phyloP scores from a whole-genome alignment of 2,888 invertebrate species.

The Perizoma flavofasciatum region DNA sequence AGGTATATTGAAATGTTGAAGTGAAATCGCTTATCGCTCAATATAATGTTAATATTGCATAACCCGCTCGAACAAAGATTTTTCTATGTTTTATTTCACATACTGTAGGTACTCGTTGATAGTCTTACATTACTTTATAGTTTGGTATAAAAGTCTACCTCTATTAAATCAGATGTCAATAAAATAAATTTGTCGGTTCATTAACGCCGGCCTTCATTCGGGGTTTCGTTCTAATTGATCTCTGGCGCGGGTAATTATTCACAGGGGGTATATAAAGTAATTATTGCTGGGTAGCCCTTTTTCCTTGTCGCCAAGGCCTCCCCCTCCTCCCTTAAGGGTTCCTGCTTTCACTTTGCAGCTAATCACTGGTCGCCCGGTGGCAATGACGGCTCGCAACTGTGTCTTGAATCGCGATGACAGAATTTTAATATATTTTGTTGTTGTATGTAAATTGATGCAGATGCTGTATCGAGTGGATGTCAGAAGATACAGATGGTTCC shows the following conservation, averaged over 20 bases:
- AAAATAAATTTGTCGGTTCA: conserved; percentile 73
- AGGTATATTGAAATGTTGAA: too few relatives aligned
- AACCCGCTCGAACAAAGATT: too few relatives aligned
- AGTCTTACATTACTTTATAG: too few relatives aligned
- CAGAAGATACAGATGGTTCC: conserved; percentile 34
- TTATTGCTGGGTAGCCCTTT: conserved; percentile 81
- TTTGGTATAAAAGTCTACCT: conserved; percentile 15
- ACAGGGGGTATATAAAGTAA: conserved; percentile 81
- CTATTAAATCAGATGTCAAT: conserved; percentile 44
- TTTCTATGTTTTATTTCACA: too few relatives aligned
- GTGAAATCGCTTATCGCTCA: too few relatives aligned
- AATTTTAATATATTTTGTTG: conserved; percentile 81
- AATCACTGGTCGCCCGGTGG: conserved; percentile 78
- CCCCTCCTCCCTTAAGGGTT: conserved; percentile 44
- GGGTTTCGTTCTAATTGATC: conserved; percentile 78
- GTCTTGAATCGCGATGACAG: conserved; percentile 78
- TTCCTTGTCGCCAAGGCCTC: conserved; percentile 70
- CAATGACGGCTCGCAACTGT: conserved; percentile 77
- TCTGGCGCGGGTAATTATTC: conserved; percentile 80
- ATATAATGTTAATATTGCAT: too few relatives aligned
- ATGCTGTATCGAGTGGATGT: conserved; percentile 48
- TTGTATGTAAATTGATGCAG: conserved; percentile 77
- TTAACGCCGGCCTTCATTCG: conserved; percentile 71
- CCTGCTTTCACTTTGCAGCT: conserved; percentile 48
- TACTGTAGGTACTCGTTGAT: too few relatives aligned